phyloP scores from a whole-genome alignment of 2,113 vertebrate species.

The Sylvia atricapilla region DNA sequence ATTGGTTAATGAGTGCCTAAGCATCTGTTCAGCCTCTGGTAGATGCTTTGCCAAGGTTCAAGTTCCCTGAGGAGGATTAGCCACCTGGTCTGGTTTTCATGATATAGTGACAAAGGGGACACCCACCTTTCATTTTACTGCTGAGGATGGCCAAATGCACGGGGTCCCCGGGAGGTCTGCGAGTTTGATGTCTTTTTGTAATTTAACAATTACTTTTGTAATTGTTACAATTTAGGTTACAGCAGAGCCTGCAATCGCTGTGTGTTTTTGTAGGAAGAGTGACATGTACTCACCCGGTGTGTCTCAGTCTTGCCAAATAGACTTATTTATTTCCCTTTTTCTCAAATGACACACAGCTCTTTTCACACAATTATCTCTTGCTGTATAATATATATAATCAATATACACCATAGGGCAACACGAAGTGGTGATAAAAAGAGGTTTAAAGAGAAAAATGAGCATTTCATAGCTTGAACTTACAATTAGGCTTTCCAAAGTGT shows the following conservation, averaged over 20 bases:
- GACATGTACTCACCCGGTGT: background rate
- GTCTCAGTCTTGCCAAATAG: background rate
- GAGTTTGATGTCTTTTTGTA: background rate
- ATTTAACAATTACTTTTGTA: background rate
- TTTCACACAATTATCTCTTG: conserved; percentile 3
- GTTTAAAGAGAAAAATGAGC: conserved; percentile 14
- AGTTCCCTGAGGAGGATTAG: conserved; percentile 67
- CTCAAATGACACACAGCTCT: background rate
- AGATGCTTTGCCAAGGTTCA: conserved; percentile 59
- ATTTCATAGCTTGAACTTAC: conserved; percentile 32
- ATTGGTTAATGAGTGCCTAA: conserved; percentile 62
- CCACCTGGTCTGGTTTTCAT: conserved; percentile 63
- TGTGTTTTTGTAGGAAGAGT: background rate
- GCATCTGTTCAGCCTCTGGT: conserved; percentile 63
- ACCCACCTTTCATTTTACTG: conserved; percentile 35
- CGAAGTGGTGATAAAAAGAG: conserved; percentile 33
- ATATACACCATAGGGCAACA: conserved; percentile 39
- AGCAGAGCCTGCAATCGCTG: background rate
- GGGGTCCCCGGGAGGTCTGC: background rate
- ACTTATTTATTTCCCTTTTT: conserved; percentile 17
- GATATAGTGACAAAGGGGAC: conserved; percentile 45
- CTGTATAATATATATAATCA: conserved; percentile 41
- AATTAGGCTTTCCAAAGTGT: background rate
- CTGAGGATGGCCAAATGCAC: background rate
- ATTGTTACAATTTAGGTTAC: background rate